phyloP scores from a whole-genome alignment of 2,797 vertebrate genomes.

The Oreochromis grahami region DNA sequence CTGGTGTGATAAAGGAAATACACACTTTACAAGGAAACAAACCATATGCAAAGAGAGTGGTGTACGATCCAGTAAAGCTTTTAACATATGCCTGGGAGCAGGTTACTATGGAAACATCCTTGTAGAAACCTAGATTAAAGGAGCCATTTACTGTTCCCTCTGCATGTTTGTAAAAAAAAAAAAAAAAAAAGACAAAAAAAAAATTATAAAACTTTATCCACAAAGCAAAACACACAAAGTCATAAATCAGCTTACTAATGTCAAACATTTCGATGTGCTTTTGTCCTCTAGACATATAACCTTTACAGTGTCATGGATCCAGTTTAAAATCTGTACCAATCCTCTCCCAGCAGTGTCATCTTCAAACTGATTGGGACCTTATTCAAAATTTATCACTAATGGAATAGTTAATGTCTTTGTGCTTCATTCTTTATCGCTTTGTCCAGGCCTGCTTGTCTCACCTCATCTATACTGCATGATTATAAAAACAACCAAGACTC shows the following conservation, averaged over 20 bases:
- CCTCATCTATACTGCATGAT: constrained; percentile 61
- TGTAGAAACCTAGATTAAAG: constrained; percentile 6
- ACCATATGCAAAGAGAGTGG: background rate
- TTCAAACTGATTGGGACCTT: constrained; percentile 28
- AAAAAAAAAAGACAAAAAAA: background rate
- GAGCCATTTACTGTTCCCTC: background rate
- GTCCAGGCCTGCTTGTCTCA: constrained; percentile 34
- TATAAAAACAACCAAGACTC: constrained; percentile 41
- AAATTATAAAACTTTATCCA: background rate
- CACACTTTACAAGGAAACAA: background rate
- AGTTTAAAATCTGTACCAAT: constrained; percentile 28
- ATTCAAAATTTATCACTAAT: constrained; percentile 64
- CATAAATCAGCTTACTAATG: background rate
- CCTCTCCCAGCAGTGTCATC: constrained; percentile 24
- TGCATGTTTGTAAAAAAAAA: background rate
- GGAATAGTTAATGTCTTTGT: constrained; percentile 64
- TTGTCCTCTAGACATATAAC: constrained; percentile 18
- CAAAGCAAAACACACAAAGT: background rate
- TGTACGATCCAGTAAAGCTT: background rate
- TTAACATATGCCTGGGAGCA: constrained; percentile 7
- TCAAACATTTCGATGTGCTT: background rate
- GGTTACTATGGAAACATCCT: constrained; percentile 36
- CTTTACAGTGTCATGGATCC: background rate
- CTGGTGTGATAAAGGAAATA: background rate
- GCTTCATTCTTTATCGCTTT: constrained; percentile 39